A percentile compares a stretch with the other conserved stretches of the same genome.
These are phyloP conservation scores for Antrozous pallidus DNA, from an alignment of 2,797 vertebrate species.

Conservation along the genomic window DNA sequence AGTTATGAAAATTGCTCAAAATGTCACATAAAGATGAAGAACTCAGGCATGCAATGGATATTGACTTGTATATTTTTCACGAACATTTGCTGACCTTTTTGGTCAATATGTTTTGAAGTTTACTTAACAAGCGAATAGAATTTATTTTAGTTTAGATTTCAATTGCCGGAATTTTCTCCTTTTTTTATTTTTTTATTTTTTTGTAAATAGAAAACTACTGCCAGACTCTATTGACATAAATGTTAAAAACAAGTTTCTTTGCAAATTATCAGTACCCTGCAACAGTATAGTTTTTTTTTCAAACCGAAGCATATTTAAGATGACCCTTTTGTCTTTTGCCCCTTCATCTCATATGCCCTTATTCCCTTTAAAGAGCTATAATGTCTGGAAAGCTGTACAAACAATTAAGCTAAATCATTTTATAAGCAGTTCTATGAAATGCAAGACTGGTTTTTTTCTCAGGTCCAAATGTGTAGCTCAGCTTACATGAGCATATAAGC, in stretches of 20 bases:
- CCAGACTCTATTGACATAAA: constrained; percentile 71
- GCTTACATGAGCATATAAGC: constrained; percentile 77
- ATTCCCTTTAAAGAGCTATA: constrained; percentile 70
- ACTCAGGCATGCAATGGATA: constrained; percentile 81
- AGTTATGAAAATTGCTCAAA: constrained; percentile 80
- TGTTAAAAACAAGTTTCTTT: constrained; percentile 67
- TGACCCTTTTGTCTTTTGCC: constrained; percentile 72
- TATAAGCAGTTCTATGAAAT: constrained; percentile 74
- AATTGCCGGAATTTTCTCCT: constrained; percentile 64
- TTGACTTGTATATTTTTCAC: constrained; percentile 80
- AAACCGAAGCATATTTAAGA: constrained; percentile 70
- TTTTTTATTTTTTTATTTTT: background rate
- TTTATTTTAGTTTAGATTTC: constrained; percentile 83
- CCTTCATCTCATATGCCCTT: constrained; percentile 19
- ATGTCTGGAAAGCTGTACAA: constrained; percentile 77
- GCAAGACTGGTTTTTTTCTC: constrained; percentile 82
- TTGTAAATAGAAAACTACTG: constrained; percentile 54
- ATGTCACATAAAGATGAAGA: constrained; percentile 81
- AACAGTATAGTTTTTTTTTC: constrained; percentile 14
- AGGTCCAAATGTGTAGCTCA: constrained; percentile 77
- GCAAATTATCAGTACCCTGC: constrained; percentile 48
- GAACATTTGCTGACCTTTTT: constrained; percentile 81
- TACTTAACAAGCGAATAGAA: constrained; percentile 82
- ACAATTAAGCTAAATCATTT: constrained; percentile 81
- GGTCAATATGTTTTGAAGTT: constrained; percentile 83